Evolutionary conservation across 2,113 vertebrate species (phyloP), one percentile per base, ranked within the genome.

Genomic region (Tricholaema leucomelas): DNA sequence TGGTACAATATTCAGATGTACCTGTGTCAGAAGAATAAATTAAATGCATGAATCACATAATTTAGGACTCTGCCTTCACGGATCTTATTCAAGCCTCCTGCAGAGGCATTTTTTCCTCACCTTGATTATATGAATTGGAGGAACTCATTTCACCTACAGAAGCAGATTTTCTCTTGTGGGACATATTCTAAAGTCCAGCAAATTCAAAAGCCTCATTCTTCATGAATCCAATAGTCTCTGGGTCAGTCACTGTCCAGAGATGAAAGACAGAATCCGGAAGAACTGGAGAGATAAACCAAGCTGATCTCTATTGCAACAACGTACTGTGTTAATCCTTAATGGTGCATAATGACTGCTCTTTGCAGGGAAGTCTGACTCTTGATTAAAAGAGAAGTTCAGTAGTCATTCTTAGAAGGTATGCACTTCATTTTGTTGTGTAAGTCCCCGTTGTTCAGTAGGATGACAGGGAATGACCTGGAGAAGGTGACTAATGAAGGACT

Each of bases 301-400:
- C 12, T 84, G 50, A 76, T 85, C 81, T 90, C 81, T 84, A 81
- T 81, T 94, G 82, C 85, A 93, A 78, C 46, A 94, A 56, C 0
- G 1, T 33, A 88, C 42, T 21, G n/a, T 12, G 19, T 82, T 95
- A 69, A 95, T 67, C 58, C 35, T 85, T 96, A 95, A 93, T 96
- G 52, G 78, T 42, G 38, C 33, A 66, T 95, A 94, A 95, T 95
- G 56, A 87, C 71, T 69, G 64, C 44, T 91, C 80, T 80, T 95
- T 91, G 59, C 71, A 85, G 35, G 42, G 67, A 92, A 91, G 84
- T 31, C 11, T 66, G 36, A 77, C 81, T 92, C 86, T 91, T 90
- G 87, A 95, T 96, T 91, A 93, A 85, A 95, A 96, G 78, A 93
- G 74, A 88, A 88, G 55, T 93, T 93, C n/a, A 87, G 60, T 63